Percentiles rank a stretch among this genome's conserved stretches.
Evolutionary conservation across 2,113 vertebrate genomes (phyloP).

Genomic region (Halichoeres trimaculatus): DNA sequence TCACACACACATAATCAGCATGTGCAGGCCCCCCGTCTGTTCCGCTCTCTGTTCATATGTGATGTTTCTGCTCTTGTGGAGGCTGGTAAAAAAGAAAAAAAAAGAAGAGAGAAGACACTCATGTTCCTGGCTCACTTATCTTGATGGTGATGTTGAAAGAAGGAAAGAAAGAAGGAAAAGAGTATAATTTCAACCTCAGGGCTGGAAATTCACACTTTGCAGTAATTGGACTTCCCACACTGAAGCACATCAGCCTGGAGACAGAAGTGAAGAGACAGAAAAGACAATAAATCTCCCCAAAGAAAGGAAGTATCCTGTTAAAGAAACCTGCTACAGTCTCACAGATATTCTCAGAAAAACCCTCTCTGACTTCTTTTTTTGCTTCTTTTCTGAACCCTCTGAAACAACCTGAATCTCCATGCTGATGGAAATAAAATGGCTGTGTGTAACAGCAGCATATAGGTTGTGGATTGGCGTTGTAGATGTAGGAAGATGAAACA

Average conservation of each 20-base stretch:
- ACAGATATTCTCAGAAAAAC: too few relatives aligned
- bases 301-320: constrained; percentile 24
- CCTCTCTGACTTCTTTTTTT: not conserved
- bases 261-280: constrained; percentile 18
- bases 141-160: not conserved
- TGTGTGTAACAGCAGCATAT: not conserved
- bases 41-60: constrained; percentile 29
- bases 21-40: constrained; percentile 35
- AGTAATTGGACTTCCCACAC: constrained; percentile 45
- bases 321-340: not conserved
- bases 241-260: constrained; percentile 25
- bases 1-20: constrained; percentile 7
- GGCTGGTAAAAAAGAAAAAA: constrained; percentile 7
- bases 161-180: not conserved
- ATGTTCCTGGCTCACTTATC: constrained; percentile 1
- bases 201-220: constrained; percentile 31
- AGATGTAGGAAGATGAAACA: constrained; percentile 39
- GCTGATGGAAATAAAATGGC: not conserved
- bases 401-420: not conserved
- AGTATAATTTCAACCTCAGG: constrained; percentile 12
- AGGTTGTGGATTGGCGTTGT: not conserved
- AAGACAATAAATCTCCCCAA: constrained; percentile 19
- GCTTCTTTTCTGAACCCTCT: not conserved
- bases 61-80: constrained; percentile 10
- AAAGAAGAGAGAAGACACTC: constrained; percentile 6